phyloP scores from a whole-genome alignment of 2,888 invertebrate genomes.

The Metalampra italica region DNA sequence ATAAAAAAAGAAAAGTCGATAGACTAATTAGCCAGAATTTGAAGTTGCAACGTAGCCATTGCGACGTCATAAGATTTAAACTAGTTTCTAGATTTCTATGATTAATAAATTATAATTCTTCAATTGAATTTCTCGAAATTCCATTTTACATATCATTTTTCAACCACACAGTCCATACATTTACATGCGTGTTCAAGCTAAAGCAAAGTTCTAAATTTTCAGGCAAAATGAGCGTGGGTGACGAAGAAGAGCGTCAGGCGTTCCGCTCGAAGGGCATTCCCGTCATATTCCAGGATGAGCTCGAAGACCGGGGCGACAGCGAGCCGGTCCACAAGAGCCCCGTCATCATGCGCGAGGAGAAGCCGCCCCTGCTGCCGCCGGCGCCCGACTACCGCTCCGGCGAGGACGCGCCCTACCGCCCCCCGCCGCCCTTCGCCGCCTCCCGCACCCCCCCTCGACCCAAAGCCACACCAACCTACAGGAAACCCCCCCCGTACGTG shows the following conservation, averaged over 20 bases:
- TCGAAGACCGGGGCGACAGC: slow-evolving; percentile 94
- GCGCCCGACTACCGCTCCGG: slow-evolving; percentile 80
- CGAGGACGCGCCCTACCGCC: slow-evolving; percentile 89
- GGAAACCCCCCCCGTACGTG: slow-evolving; percentile 97
- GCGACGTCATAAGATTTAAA: too few species aligned
- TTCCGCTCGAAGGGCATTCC: slow-evolving; percentile 93
- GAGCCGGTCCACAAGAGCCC: slow-evolving; percentile 94
- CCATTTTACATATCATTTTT: too few species aligned
- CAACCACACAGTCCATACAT: too few species aligned
- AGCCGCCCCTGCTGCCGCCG: slow-evolving; percentile 93
- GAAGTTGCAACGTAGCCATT: too few species aligned
- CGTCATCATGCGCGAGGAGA: slow-evolving; percentile 96
- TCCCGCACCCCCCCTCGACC: slow-evolving; percentile 87
- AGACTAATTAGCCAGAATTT: too few species aligned
- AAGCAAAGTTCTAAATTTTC: slow-evolving; percentile 33
- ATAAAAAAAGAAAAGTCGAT: too few species aligned
- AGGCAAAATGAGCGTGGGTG: slow-evolving; percentile 84
- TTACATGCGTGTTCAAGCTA: too few species aligned
- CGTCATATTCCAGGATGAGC: slow-evolving; percentile 97
- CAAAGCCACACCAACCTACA: slow-evolving; percentile 92
- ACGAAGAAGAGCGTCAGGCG: slow-evolving; percentile 89
- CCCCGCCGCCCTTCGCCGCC: slow-evolving; percentile 91
- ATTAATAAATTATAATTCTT: too few species aligned
- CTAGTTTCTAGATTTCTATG: too few species aligned
- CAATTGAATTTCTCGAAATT: too few species aligned